phyloP scores from a whole-genome alignment of 2,113 vertebrate species.

The Aspidoscelis tigris region DNA sequence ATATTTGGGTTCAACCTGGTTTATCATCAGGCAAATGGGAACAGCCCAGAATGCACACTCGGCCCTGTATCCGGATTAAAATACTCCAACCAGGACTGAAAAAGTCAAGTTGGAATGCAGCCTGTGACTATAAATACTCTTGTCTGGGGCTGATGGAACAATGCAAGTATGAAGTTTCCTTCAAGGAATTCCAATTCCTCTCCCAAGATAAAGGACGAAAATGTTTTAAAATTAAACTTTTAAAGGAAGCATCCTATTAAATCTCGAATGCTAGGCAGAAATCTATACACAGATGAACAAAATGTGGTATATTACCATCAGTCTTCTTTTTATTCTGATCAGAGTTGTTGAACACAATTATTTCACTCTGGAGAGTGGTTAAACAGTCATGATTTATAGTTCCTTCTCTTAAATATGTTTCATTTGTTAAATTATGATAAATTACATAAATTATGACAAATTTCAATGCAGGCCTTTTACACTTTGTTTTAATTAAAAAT shows the following conservation, averaged over 20 bases:
- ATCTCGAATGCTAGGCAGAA: conserved; percentile 44
- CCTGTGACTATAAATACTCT: no score
- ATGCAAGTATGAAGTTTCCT: neutral
- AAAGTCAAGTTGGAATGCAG: no score
- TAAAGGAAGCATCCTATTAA: no score
- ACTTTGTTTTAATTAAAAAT: conserved; percentile 73
- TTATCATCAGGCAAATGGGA: no score
- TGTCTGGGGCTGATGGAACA: no score
- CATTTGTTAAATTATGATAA: conserved; percentile 85
- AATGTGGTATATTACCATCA: conserved; percentile 47
- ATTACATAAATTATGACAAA: conserved; percentile 77
- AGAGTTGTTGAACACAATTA: conserved; percentile 81
- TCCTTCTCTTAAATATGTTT: conserved; percentile 77
- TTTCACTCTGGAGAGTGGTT: conserved; percentile 75
- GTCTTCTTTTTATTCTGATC: conserved; percentile 64
- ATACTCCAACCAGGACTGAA: no score
- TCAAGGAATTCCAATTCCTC: neutral
- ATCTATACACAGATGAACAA: conserved; percentile 51
- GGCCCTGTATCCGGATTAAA: no score
- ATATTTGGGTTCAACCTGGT: no score
- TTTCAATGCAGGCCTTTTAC: conserved; percentile 67
- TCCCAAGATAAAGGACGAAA: neutral
- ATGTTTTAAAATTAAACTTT: neutral
- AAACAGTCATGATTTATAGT: conserved; percentile 82
- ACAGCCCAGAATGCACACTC: no score